Conservation (phyloP, 2,797 vertebrate species). For the Lagodon rhomboides region DNA sequence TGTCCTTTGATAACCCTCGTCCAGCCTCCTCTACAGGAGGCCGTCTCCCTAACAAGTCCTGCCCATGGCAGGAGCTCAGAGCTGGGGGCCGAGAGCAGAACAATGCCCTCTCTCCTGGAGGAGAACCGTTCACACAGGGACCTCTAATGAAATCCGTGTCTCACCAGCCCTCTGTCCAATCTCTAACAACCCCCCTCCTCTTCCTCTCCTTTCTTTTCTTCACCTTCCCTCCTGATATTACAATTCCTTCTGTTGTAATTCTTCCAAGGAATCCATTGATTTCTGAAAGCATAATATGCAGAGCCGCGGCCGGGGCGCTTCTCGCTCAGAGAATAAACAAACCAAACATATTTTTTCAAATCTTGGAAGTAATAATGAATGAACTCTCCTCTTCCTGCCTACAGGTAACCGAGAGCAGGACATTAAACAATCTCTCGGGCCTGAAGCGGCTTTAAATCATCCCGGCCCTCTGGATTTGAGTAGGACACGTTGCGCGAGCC, state of each 20-base stretch:
- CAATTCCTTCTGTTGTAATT: slow-evolving; percentile 48
- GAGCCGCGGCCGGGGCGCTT: not conserved
- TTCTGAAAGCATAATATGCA: slow-evolving; percentile 25
- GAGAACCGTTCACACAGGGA: slow-evolving; percentile 56
- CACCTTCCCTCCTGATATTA: slow-evolving; percentile 41
- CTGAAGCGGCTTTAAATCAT: slow-evolving; percentile 58
- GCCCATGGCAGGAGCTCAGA: slow-evolving; percentile 74
- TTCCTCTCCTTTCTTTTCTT: slow-evolving; percentile 1
- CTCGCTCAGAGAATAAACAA: slow-evolving; percentile 9
- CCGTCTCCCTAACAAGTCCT: slow-evolving; percentile 76
- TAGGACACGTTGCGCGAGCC: slow-evolving; percentile 48
- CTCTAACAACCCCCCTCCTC: slow-evolving; percentile 26
- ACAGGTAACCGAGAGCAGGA: slow-evolving; percentile 44
- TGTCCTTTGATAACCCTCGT: slow-evolving; percentile 84
- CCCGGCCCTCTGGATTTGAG: slow-evolving; percentile 46
- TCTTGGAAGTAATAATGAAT: slow-evolving; percentile 23
- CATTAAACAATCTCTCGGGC: slow-evolving; percentile 35
- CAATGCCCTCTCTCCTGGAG: slow-evolving; percentile 73
- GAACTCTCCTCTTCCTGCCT: slow-evolving; percentile 10
- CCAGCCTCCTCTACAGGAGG: slow-evolving; percentile 80
- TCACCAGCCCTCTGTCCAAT: slow-evolving; percentile 45
- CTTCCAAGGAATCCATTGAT: slow-evolving; percentile 53
- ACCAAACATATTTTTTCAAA: slow-evolving; percentile 17
- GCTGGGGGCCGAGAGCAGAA: slow-evolving; percentile 67
- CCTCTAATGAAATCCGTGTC: slow-evolving; percentile 78